Conservation (phyloP, 1,140 invertebrate genomes). For the Ectropis grisescens region DNA sequence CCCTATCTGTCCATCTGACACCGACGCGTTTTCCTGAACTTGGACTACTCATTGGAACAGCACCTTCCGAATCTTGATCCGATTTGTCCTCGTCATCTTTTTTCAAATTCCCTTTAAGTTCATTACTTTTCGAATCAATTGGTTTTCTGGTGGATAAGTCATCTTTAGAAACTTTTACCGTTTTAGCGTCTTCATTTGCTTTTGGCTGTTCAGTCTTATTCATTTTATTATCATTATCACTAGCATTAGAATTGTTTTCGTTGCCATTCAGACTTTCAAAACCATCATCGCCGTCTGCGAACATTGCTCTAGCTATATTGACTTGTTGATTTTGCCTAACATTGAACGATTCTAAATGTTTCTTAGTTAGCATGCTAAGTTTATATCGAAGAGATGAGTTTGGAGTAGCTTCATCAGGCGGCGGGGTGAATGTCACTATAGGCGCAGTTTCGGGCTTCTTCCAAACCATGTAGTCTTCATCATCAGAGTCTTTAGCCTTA, state of each 20-base stretch:
- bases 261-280: conserved; percentile 86
- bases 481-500: conserved; percentile 54
- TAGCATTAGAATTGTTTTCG: conserved; percentile 78
- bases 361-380: conserved; percentile 51
- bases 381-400: conserved; percentile 38
- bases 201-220: conserved; percentile 14
- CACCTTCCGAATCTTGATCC: conserved; percentile 45
- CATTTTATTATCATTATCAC: conserved; percentile 42
- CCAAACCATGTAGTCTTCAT: conserved; percentile 63
- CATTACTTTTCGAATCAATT: conserved; percentile 7
- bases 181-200: conserved; percentile 7
- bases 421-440: conserved; percentile 53
- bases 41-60: conserved; percentile 31
- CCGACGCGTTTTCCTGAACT: conserved; percentile 35
- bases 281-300: conserved; percentile 80
- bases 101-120: conserved; percentile 18
- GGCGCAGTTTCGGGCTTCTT: conserved; percentile 48
- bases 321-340: conserved; percentile 32
- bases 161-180: conserved; percentile 5
- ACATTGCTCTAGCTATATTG: conserved; percentile 25
- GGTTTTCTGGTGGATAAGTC: too few relatives aligned
- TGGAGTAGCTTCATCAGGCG: conserved; percentile 31
- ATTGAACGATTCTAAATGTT: conserved; percentile 55
- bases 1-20: conserved; percentile 40
- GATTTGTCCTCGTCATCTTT: conserved; percentile 50